Evolutionary conservation across 2,797 vertebrate genomes (phyloP), one percentile per base, ranked within the genome.

Genomic region (Syngnathus acus): DNA sequence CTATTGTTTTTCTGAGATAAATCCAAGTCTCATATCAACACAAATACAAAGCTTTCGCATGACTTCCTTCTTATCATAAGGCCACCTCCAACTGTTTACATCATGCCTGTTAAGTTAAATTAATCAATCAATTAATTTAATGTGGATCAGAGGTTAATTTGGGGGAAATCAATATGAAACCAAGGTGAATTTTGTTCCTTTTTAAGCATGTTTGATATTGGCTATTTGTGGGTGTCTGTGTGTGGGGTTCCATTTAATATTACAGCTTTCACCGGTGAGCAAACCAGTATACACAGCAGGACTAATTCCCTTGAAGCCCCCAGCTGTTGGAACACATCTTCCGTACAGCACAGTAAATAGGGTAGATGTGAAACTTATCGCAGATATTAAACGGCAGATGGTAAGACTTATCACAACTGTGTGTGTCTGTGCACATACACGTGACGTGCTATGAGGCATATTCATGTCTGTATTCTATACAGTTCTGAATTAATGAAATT

Each of bases 241-340:
- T 38, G 65, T 66, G 16, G 26, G 1, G 57, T 67, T 72, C 78
- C 72, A 76, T 82, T 84, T 82, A 83, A 81, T 85, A 85, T 80
- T 82, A 76, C 73, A 69, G 77, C 77, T 70, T 76, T 83, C 77
- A 57, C 77, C 79, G 81, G 83, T 77, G 78, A 71, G 66, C 78
- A 79, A 80, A 80, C 84, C 79, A 79, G 85, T 84, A 81, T 80
- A 67, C 81, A 86, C 81, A 86, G 85, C 83, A 82, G 76, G 82
- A 76, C 70, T 87, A 85, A 89, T 89, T 88, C 86, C 82, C 84
- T 80, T 64, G 51, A 72, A 73, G 79, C 85, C 81, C 65, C 68
- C 75, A 87, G 83, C 78, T 64, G 62, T 85, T 85, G 87, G 84
- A 88, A 79, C 79, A 72, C 71, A n/a, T n/a, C n/a, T n/a, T n/a